Base-by-base conservation (phyloP, 2,797 vertebrate genomes). In the Lepus townsendii region DNA sequence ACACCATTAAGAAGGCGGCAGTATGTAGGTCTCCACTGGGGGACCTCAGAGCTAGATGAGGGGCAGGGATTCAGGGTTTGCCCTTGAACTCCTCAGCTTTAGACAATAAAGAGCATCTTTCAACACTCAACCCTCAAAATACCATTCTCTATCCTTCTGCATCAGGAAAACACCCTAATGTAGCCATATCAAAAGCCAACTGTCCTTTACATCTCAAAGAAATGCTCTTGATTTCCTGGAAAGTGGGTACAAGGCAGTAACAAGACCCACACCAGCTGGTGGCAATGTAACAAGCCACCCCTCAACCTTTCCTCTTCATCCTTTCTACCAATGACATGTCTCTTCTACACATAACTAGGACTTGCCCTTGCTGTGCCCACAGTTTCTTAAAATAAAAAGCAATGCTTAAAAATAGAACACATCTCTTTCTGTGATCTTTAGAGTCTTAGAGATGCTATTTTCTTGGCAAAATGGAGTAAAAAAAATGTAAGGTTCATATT, bases 401-500 rank as follows among this genome's bases (percentile, higher is more conserved):
- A 57, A 52, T 17, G 10, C 68, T 90, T 47, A 5, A 14, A 60
- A 92, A 84, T 5, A 26, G 16, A 30, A n/a, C 30, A 54, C 3
- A 16, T 57, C 66, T 91, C 50, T 89, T 32, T 12, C 6, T 54
- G 38, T 17, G 4, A 72, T 78, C 54, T 85, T 91, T 6, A 78
- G 52, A 76, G 4, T 24, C 72, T 80, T 35, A 83, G 78, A 90
- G 83, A 57, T 47, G 9, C 7, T 79, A 8, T 90, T 80, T 73
- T 90, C 73, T 63, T 83, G 26, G 72, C 52, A 69, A 94, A 88
- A 79, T 54, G 22, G 93, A 96, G 38, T 16, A 26, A 75, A 75
- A 63, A 57, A 57, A 50, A 65, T 77, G 66, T 90, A 88, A 77
- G 17, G 38, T 26, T 87, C 54, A 63, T 35, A 79, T 19, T 35